Evolutionary conservation across 2,888 invertebrate species (phyloP).

Genomic region (Zhengitettix transpicula): DNA sequence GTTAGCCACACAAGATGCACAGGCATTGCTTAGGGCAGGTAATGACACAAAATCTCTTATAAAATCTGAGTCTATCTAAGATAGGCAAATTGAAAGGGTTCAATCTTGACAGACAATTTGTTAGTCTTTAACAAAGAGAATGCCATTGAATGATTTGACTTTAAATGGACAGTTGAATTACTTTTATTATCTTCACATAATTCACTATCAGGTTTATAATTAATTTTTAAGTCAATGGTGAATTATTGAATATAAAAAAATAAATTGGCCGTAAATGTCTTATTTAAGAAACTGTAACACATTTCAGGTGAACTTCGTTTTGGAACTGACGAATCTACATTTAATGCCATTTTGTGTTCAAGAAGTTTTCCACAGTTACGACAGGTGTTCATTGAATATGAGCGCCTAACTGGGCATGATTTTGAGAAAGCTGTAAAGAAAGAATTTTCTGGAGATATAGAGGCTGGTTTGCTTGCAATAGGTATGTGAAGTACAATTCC

Average conservation of each 20-base stretch:
- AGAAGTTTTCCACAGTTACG: slow-evolving; percentile 51
- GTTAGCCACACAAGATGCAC: slow-evolving; percentile 65
- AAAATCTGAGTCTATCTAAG: not conserved
- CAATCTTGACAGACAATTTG: not conserved
- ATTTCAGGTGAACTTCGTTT: slow-evolving; percentile 35
- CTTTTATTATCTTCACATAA: too few species aligned
- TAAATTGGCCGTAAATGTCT: not conserved
- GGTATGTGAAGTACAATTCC: slow-evolving; percentile 22
- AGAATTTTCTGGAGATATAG: slow-evolving; percentile 71
- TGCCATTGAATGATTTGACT: not conserved
- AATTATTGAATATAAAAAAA: too few species aligned
- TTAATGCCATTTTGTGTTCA: slow-evolving; percentile 69
- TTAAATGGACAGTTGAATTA: not conserved
- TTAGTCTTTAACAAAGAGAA: not conserved
- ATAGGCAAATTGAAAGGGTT: not conserved
- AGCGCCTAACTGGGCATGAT: slow-evolving; percentile 57
- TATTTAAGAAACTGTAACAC: not conserved
- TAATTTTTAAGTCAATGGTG: too few species aligned
- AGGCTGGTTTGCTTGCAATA: slow-evolving; percentile 65
- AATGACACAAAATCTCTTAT: slow-evolving; percentile 15
- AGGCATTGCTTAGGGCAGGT: slow-evolving; percentile 62
- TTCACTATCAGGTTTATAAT: too few species aligned
- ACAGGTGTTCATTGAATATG: slow-evolving; percentile 49
- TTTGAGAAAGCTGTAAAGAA: slow-evolving; percentile 63
- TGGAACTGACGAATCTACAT: slow-evolving; percentile 75